Base-by-base conservation (phyloP, 2,888 invertebrate species). In the Orthosia cruda region DNA sequence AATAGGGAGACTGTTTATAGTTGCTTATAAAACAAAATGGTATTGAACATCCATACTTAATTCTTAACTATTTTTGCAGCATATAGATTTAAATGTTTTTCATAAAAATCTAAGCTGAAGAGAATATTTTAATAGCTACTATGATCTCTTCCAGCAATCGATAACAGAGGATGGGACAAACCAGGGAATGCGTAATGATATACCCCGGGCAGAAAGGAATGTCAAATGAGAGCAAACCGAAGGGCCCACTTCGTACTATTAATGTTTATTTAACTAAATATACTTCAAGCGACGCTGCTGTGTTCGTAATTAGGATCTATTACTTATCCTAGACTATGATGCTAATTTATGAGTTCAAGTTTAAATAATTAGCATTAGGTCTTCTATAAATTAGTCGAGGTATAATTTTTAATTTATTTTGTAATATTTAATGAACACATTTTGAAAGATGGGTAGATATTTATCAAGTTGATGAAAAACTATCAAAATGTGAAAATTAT, bases 121-220 rank as follows among this genome's bases (percentile, higher is more conserved):
- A 26, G 26, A 26, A 26, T 26, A 26, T 26, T 26, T 1, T 26
- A 26, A 26, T 26, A 3, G 26, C 26, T 26, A 26, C 26, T 26
- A 26, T 26, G 26, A 26, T 26, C 26, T 26, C 26, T 26, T 26
- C 26, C 3, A 26, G 26, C 26, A 26, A 26, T 26, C 78, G 64
- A 87, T 78, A 80, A 74, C 63, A 66, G 78, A 67, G 71, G 71
- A 67, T 13, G 57, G 77, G 79, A 83, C 80, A 81, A 85, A 80
- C 89, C 82, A 71, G 82, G 80, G 90, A 90, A 91, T 91, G 89
- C 85, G 91, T 92, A 93, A 92, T 93, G 90, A 93, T 92, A 92
- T 90, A 89, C 88, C 89, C 87, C 74, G 85, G 83, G 63, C 75
- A 87, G 89, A 91, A 90, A 88, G 91, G 91, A 92, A 92, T 92